Base-by-base conservation (phyloP, 2,888 invertebrate genomes). In the Toxonevra muliebris region DNA sequence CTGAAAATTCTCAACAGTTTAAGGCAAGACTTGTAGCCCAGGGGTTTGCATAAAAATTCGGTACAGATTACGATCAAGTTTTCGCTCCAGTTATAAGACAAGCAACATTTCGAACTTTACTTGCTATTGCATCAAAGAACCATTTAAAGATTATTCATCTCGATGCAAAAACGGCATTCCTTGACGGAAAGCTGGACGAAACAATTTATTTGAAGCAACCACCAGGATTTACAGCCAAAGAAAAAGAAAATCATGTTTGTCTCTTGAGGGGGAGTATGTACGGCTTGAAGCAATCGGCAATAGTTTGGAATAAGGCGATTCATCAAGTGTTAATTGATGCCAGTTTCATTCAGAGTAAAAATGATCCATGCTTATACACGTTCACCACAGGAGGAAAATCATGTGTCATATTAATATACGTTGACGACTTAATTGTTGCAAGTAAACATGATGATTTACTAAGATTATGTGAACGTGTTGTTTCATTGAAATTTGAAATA, bases 211-310 rank as follows among this genome's bases (percentile, higher is more conserved):
- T 70, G 70, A 68, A 70, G 43, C 73, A 73, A 20, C 58, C 71
- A 63, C 65, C 55, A 15, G 70, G 72, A 20, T 69, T 69, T 48
- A 15, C 17, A 15, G 45, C 11, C 9, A 57, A 41, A 12, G 30
- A 53, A 40, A 17, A 12, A 43, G 20, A 63, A n/a, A 9, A 52
- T 15, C 52, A 52, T 15, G 63, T 63, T 10, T 65, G 60, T 30
- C 43, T 63, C 12, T 45, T 67, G 15, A 66, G 66, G 42, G 71
- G 61, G 54, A 70, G 71, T 19, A 60, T 74, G 30, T 60, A 71
- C 40, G 70, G 71, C 4, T 52, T 73, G 30, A 73, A 73, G 60
- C 71, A 73, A 54, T 67, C 72, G 41, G 71, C 71, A 8, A 66
- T 59, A 43, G 19, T 61, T 13, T 74, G 69, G 74, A 74, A 71